Conservation (phyloP, 2,797 vertebrate species). For the Phoxinus dragarum region DNA sequence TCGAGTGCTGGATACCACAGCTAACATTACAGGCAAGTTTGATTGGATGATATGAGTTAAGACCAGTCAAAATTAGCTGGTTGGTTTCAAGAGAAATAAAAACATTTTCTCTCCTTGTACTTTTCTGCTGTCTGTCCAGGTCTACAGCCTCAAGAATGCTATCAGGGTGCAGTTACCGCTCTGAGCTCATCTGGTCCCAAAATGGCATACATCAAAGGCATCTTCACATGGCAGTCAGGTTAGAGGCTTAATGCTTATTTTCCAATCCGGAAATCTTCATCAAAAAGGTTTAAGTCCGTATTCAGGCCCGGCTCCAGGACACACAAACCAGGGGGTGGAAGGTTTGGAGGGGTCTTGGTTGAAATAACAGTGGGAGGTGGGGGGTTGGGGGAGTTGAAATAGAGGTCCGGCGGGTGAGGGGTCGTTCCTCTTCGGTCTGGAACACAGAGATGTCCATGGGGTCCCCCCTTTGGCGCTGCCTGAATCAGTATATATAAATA, state of each 20-base stretch:
- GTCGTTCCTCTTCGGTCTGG: no score
- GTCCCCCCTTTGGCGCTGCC: no score
- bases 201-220: conserved; percentile 57
- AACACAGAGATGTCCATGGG: no score
- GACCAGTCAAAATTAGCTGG: not conserved
- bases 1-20: conserved; percentile 61
- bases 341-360: no score
- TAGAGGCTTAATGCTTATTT: conserved; percentile 30
- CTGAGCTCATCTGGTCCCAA: conserved; percentile 69
- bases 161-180: conserved; percentile 77
- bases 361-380: no score
- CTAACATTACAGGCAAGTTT: conserved; percentile 79
- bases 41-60: not conserved
- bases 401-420: no score
- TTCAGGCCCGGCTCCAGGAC: no score
- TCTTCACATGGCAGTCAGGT: conserved; percentile 77
- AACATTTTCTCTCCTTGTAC: not conserved
- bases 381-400: no score
- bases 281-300: not conserved
- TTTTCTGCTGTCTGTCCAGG: conserved; percentile 64
- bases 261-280: not conserved
- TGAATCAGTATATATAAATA: no score
- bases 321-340: not conserved
- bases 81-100: not conserved
- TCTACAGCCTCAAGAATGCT: conserved; percentile 78